phyloP scores from a whole-genome alignment of 2,888 invertebrate genomes.

The Clunio marinus region DNA sequence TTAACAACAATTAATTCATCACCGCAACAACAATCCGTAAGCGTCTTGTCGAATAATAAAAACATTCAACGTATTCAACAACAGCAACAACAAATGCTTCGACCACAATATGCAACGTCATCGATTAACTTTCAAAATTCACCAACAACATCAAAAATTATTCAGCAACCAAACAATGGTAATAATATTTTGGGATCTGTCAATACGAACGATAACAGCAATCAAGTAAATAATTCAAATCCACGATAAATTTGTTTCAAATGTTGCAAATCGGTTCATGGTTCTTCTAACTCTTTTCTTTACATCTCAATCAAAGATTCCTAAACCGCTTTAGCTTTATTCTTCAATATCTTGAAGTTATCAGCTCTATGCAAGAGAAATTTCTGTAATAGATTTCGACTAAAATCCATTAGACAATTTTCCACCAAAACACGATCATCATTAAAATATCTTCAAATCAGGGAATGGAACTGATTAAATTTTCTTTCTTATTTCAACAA shows the following conservation, averaged over 20 bases:
- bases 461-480: too few relatives aligned
- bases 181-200: constrained; percentile 28
- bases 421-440: too few relatives aligned
- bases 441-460: too few relatives aligned
- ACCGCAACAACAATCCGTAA: constrained; percentile 20
- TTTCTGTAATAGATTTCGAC: too few relatives aligned
- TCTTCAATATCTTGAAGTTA: too few relatives aligned
- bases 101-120: constrained; percentile 24
- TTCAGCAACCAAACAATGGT: constrained; percentile 35
- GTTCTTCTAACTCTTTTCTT: too few relatives aligned
- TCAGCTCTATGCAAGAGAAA: too few relatives aligned
- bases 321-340: too few relatives aligned
- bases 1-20: background rate
- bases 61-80: constrained; percentile 41
- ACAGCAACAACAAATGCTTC: constrained; percentile 43
- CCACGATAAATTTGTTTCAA: constrained; percentile 28
- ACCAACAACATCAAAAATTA: constrained; percentile 24
- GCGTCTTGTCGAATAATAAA: constrained; percentile 24
- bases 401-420: too few relatives aligned
- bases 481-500: too few relatives aligned
- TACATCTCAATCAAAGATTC: too few relatives aligned
- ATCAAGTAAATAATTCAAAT: constrained; percentile 12
- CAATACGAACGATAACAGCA: constrained; percentile 20
- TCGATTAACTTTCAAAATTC: constrained; percentile 33
- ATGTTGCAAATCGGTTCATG: too few relatives aligned